Evolutionary conservation across 1,140 invertebrate genomes (phyloP), one percentile per base, ranked within the genome.

Genomic region (Nephila pilipes): DNA sequence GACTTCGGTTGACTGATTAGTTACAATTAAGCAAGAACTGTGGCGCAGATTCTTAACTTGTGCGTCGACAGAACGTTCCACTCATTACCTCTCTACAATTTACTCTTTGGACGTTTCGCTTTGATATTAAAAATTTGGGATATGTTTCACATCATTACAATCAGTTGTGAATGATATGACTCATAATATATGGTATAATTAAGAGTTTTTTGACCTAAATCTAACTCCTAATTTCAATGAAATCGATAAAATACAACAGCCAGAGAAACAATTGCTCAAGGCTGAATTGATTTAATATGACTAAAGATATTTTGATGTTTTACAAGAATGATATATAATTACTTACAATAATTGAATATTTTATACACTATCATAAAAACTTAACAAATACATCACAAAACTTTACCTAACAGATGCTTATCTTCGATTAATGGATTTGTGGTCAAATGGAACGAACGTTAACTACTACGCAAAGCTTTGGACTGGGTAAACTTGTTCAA

Each of bases 121-220:
- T 80, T 92, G 91, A 92, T 92, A 92, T 92, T 92, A 92, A 92
- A 92, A 92, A 92, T 92, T 92, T 92, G 75, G 91, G 91, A 92
- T 92, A 92, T 92, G 91, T 92, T 83, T 92, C 91, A 92, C 91
- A 92, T 92, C 91, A 92, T 92, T 92, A 92, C 90, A 85, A 92
- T 92, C 81, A 83, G 46, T 83, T 92, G 80, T 92, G 57, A 92
- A 92, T 92, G 91, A 92, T 92, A 92, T 92, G 91, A 92, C 55
- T 87, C 91, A 92, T 92, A 92, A 69, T 87, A 57, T 79, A 87
- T 87, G n/a, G 83, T 36, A 65, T 92, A 65, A 63, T 92, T 65
- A 87, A 75, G 46, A 54, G 83, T 65, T 80, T 46, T 65, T 75
- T 54, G n/a, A 38, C 32, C 90, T 91, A 91, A 85, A 22, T 57